Conservation (phyloP, 2,888 invertebrate genomes). For the Carpatolechia fugitivella region DNA sequence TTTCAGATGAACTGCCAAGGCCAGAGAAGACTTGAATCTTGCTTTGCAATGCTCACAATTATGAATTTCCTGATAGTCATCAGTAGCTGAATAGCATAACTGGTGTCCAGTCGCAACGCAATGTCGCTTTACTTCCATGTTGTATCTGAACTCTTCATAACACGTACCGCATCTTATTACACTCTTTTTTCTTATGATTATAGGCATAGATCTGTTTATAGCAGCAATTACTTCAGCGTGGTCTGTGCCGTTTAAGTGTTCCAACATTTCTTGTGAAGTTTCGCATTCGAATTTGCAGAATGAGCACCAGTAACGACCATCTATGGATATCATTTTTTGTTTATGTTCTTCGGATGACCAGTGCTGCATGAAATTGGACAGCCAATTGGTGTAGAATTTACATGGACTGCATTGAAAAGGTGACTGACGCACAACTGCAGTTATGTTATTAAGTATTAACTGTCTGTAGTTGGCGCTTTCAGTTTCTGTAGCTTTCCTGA, state of each 20-base stretch:
- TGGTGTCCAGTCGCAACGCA: conserved; percentile 72
- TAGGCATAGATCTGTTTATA: conserved; percentile 89
- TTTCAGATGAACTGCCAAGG: conserved; percentile 84
- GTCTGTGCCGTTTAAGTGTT: conserved; percentile 82
- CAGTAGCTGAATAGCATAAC: conserved; percentile 76
- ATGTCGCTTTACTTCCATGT: conserved; percentile 85
- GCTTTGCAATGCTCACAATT: conserved; percentile 81
- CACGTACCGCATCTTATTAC: conserved; percentile 84
- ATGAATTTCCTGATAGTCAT: conserved; percentile 82
- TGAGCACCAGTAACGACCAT: conserved; percentile 84
- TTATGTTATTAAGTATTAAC: conserved; percentile 87
- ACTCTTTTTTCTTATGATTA: conserved; percentile 84
- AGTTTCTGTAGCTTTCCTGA: conserved; percentile 83
- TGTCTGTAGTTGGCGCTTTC: conserved; percentile 77
- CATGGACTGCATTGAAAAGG: conserved; percentile 93
- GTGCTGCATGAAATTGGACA: conserved; percentile 84
- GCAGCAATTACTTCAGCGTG: conserved; percentile 87
- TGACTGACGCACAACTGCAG: conserved; percentile 87
- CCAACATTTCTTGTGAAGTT: conserved; percentile 82
- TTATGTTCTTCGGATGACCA: conserved; percentile 85
- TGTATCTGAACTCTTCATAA: conserved; percentile 83
- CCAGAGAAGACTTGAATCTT: conserved; percentile 80
- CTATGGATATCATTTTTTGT: conserved; percentile 63
- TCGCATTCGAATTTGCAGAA: conserved; percentile 85
- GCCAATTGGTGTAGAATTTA: conserved; percentile 90